These are phyloP conservation scores for Aeoliscus strigatus DNA, from an alignment of 2,797 vertebrate species.

Conservation along the genomic window DNA sequence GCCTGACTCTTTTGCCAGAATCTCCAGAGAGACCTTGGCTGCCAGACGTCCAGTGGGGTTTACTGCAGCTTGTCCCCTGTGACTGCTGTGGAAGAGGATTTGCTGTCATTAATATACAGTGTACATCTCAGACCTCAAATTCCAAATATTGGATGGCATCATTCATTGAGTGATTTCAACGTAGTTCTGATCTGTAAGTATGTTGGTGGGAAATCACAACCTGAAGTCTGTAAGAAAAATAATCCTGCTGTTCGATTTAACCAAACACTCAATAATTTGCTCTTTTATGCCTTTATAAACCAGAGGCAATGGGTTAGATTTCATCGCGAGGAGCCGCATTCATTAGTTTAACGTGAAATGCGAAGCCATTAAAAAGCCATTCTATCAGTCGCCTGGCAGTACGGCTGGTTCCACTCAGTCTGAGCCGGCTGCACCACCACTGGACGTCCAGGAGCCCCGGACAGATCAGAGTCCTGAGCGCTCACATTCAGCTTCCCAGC, in stretches of 20 bases:
- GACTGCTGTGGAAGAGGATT: conserved; percentile 24
- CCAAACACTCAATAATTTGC: conserved; percentile 21
- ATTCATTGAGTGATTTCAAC: conserved; percentile 31
- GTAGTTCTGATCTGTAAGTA: conserved; percentile 24
- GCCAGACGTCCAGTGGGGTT: conserved; percentile 28
- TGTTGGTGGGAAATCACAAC: conserved; percentile 24
- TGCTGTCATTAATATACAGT: conserved; percentile 32
- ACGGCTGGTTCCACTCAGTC: conserved; percentile 72
- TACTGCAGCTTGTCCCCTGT: conserved; percentile 10
- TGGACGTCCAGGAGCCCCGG: conserved; percentile 64
- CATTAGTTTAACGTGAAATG: conserved; percentile 62
- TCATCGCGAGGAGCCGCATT: conserved; percentile 40
- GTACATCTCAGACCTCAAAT: conserved; percentile 20
- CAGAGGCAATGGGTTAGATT: conserved; percentile 47
- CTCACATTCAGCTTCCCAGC: conserved; percentile 57
- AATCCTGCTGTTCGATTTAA: conserved; percentile 19
- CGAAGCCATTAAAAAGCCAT: conserved; percentile 70
- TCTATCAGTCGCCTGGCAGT: conserved; percentile 37
- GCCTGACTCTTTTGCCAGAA: conserved; percentile 38
- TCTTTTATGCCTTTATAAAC: conserved; percentile 40
- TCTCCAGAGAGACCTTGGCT: conserved; percentile 43
- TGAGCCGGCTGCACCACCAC: conserved; percentile 61
- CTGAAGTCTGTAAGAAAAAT: conserved; percentile 17
- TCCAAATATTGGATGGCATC: conserved; percentile 17
- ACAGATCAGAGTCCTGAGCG: conserved; percentile 44